Evolutionary conservation across 2,888 invertebrate genomes (phyloP).

Genomic region (Caenorhabditis japonica): DNA sequence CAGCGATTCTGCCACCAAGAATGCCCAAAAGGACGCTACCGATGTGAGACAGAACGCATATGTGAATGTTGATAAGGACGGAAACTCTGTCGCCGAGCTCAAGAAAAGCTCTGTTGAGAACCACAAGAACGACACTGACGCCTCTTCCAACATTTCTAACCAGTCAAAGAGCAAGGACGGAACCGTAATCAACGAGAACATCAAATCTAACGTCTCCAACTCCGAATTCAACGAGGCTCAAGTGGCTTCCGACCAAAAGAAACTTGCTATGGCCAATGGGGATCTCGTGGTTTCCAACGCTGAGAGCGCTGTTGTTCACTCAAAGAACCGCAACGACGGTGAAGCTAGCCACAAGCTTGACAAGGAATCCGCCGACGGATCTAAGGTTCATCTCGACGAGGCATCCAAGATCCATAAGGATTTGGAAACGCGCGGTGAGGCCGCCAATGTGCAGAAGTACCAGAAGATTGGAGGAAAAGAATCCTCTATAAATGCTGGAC

Average conservation of each 20-base stretch:
- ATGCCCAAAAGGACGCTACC: conserved; percentile 29
- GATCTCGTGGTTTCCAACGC: not conserved
- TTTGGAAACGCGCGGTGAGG: conserved; percentile 35
- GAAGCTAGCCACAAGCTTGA: not conserved
- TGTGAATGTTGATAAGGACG: conserved; percentile 2
- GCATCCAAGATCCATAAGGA: conserved; percentile 21
- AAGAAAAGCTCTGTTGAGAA: conserved; percentile 21
- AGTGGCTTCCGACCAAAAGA: conserved; percentile 1
- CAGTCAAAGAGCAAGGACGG: conserved; percentile 14
- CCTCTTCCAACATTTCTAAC: not conserved
- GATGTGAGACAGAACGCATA: conserved; percentile 22
- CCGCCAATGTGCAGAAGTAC: conserved; percentile 16
- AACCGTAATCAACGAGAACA: conserved; percentile 13
- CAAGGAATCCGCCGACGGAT: conserved; percentile 14
- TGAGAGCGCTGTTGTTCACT: conserved; percentile 15
- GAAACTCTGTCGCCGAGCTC: conserved; percentile 5
- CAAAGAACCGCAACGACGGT: conserved; percentile 24
- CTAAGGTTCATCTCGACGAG: conserved; percentile 3
- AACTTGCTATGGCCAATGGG: conserved; percentile 18
- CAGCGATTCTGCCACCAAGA: conserved; percentile 20
- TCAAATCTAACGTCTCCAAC: conserved; percentile 15
- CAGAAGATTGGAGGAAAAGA: conserved; percentile 40
- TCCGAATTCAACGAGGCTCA: conserved; percentile 18
- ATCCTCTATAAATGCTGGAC: conserved; percentile 1
- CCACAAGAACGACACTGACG: conserved; percentile 31